These are phyloP conservation scores for Rhinatrema bivittatum DNA, from an alignment of 2,797 vertebrate species.

Conservation along the genomic window DNA sequence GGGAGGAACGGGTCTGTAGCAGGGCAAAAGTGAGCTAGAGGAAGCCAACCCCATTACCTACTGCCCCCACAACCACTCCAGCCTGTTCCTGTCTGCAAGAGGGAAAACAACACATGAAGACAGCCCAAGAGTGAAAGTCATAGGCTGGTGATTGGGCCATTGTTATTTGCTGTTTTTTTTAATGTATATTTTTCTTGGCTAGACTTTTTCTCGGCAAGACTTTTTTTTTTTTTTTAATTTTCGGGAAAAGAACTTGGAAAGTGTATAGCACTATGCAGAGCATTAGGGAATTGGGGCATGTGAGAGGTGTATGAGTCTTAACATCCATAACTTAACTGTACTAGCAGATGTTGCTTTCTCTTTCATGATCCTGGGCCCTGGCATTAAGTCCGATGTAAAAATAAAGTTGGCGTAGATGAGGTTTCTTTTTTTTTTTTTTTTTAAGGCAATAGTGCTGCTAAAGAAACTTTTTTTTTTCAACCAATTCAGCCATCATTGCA, in stretches of 20 bases:
- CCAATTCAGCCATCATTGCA: no score
- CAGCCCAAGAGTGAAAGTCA: constrained; percentile 30
- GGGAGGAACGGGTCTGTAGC: no score
- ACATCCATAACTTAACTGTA: constrained; percentile 29
- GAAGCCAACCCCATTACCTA: no score
- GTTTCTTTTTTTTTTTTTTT: no score
- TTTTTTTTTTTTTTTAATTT: constrained; percentile 29
- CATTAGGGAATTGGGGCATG: constrained; percentile 37
- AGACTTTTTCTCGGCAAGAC: constrained; percentile 21
- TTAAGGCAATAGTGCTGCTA: no score
- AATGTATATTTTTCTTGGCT: not conserved
- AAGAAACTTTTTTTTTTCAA: no score
- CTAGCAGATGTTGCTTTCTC: constrained; percentile 38
- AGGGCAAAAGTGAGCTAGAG: no score
- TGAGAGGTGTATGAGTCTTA: constrained; percentile 30
- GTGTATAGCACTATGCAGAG: constrained; percentile 28
- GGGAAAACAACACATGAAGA: no score
- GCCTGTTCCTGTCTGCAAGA: no score
- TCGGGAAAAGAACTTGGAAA: constrained; percentile 35
- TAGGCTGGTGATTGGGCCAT: no score
- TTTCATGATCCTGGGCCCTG: constrained; percentile 20
- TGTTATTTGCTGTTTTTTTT: constrained; percentile 19
- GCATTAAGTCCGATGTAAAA: constrained; percentile 16
- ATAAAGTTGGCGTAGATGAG: constrained; percentile 23
- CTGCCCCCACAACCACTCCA: no score